A percentile compares a stretch with the other conserved stretches of the same genome.
phyloP scores from a whole-genome alignment of 2,797 vertebrate genomes.

The Apodemus agrarius region DNA sequence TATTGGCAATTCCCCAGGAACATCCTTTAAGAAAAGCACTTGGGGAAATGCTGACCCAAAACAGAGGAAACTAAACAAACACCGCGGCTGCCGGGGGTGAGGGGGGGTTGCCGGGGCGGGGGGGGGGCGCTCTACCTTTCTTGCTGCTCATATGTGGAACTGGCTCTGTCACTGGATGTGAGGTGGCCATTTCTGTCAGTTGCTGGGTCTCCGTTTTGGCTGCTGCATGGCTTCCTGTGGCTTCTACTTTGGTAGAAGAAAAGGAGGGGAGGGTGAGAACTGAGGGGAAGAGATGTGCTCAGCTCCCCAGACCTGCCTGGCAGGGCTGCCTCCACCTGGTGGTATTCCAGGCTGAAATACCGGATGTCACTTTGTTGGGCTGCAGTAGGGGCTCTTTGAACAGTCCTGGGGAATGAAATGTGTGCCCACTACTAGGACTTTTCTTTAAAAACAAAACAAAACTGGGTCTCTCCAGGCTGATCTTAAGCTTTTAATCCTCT shows the following conservation, averaged over 20 bases:
- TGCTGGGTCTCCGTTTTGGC: background rate
- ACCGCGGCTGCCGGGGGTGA: background rate
- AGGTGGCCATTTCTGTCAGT: rapidly evolving
- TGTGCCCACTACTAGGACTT: background rate
- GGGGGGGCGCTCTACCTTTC: conserved; percentile 48
- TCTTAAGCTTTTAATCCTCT: background rate
- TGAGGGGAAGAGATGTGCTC: background rate
- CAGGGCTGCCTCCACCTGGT: background rate
- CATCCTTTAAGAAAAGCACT: background rate
- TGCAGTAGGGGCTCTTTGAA: background rate
- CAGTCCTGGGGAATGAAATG: background rate
- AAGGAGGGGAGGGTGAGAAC: background rate
- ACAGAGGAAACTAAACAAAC: conserved; percentile 29
- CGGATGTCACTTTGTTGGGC: background rate
- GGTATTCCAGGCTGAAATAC: background rate
- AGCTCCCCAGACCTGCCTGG: background rate
- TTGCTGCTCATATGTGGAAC: rapidly evolving
- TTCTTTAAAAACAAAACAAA: background rate
- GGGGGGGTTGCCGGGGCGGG: no score
- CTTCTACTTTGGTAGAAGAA: conserved; percentile 31
- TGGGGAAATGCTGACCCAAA: conserved; percentile 21
- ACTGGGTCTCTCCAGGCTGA: background rate
- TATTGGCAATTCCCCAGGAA: conserved; percentile 43
- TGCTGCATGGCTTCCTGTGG: background rate
- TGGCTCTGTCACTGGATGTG: background rate